Base-by-base conservation (phyloP, 2,113 vertebrate species). In the Microtus richardsoni region DNA sequence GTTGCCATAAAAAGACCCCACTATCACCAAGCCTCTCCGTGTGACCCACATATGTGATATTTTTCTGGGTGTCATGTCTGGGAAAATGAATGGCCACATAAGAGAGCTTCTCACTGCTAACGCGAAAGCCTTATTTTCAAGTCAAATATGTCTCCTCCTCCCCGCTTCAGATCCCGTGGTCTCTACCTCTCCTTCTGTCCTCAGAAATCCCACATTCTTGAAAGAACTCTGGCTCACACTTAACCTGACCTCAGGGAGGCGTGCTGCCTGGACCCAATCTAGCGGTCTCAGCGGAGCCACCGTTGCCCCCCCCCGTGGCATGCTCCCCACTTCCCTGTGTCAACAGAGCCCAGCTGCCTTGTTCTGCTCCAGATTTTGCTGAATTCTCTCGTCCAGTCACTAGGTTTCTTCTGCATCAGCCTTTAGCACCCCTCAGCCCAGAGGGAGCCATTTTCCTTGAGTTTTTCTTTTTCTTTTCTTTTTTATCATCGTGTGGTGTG, bases 41-140 rank as follows among this genome's bases (percentile, higher is more conserved):
- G 62, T 96, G 97, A 93, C 96, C 95, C 78, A 94, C 28, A 96
- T 97, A 44, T 60, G 44, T 64, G 39, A 62, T 90, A 71, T 54
- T 93, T 95, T 93, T 82, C 62, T 92, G 83, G 75, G 77, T 88
- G 44, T 89, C 52, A 0, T 74, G 64, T 87, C 85, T 64, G 6
- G 52, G 52, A 88, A 83, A 79, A 39, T 16, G 2, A 62, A 52
- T 84, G 58, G 44, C 71, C 64, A 0, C 16, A 21, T 44, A 30
- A 10, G 54, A 91, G 49, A 41, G 54, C 70, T 85, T 90, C 83
- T 92, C 26, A 58, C 7, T 54, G 47, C 64, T 92, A n/a, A 75
- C 71, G n/a, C 2, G 44, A 71, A 93, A 91, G 8, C 75, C 49
- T 70, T 9, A 21, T 93, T 95, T 93, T 64, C 16, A 71, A 86